Percentiles rank a stretch among this genome's conserved stretches.
phyloP scores from a whole-genome alignment of 2,113 vertebrate species.

The Engraulis encrasicolus region DNA sequence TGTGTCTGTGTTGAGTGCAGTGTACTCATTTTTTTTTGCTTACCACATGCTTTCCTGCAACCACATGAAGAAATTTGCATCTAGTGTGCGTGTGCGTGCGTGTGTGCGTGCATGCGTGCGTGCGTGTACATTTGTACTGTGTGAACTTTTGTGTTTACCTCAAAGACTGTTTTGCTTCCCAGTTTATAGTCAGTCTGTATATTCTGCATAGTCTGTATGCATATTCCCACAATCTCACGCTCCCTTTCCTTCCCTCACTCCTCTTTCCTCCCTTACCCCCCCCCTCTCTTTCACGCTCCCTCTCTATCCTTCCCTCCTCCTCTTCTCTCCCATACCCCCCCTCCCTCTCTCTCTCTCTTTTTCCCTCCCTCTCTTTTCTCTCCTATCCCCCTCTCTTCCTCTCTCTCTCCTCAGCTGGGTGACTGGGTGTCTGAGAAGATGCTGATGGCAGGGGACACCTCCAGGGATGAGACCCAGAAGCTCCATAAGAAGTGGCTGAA shows the following conservation, averaged over 20 bases:
- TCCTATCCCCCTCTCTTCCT: no score
- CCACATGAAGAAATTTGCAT: neutral
- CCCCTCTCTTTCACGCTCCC: neutral
- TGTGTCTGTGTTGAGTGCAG: neutral
- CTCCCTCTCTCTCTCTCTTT: neutral
- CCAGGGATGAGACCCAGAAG: constrained; percentile 82
- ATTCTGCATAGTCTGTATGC: constrained; percentile 17
- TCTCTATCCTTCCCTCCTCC: neutral
- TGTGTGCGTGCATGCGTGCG: neutral
- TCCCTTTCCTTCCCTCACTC: neutral
- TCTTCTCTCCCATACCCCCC: neutral
- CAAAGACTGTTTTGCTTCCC: no score
- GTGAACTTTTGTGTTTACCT: no score
- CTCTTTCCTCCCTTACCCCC: neutral
- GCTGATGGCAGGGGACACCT: constrained; percentile 86
- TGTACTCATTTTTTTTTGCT: no score
- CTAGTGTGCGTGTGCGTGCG: neutral
- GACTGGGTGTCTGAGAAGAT: constrained; percentile 93
- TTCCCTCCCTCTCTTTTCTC: constrained; percentile 37
- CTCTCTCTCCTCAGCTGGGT: constrained; percentile 74
- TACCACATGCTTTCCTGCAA: no score
- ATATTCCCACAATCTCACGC: no score
- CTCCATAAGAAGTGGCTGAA: constrained; percentile 91
- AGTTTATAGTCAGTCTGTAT: neutral
- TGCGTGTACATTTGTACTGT: neutral